These are phyloP conservation scores for Sinella curviseta DNA, from an alignment of 1,140 invertebrate species.

Conservation along the genomic window DNA sequence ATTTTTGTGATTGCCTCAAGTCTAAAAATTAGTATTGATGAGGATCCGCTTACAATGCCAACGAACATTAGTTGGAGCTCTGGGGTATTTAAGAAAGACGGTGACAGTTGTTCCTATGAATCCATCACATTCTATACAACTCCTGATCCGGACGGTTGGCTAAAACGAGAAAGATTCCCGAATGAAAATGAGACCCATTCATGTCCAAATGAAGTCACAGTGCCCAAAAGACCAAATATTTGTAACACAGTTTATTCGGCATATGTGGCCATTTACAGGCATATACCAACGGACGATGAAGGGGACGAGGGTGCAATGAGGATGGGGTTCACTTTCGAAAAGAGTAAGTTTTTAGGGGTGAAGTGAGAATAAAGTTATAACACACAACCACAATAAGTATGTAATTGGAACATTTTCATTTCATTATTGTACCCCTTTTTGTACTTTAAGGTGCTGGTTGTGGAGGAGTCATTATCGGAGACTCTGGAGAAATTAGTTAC, in stretches of 20 bases:
- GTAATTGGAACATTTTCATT: neutral
- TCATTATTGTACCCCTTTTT: neutral
- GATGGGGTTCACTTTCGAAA: neutral
- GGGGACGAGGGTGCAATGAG: neutral
- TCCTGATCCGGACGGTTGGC: neutral
- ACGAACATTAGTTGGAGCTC: constrained; percentile 4
- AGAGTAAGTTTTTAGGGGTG: neutral
- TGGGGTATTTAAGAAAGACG: constrained; percentile 2
- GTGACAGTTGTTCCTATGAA: neutral
- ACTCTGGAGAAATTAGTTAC: neutral
- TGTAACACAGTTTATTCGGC: neutral
- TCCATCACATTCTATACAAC: constrained; percentile 6
- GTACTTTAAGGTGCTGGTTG: neutral
- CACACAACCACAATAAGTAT: neutral
- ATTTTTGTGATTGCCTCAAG: neutral
- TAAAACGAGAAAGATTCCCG: neutral
- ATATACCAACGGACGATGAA: neutral
- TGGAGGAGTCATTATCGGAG: neutral
- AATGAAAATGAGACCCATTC: neutral
- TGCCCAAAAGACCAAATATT: neutral
- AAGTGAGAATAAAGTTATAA: neutral
- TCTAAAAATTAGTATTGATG: neutral
- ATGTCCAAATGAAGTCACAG: neutral
- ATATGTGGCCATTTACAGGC: neutral
- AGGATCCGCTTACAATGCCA: neutral